Conservation (phyloP, 2,113 vertebrate genomes). For the Lampris incognitus region DNA sequence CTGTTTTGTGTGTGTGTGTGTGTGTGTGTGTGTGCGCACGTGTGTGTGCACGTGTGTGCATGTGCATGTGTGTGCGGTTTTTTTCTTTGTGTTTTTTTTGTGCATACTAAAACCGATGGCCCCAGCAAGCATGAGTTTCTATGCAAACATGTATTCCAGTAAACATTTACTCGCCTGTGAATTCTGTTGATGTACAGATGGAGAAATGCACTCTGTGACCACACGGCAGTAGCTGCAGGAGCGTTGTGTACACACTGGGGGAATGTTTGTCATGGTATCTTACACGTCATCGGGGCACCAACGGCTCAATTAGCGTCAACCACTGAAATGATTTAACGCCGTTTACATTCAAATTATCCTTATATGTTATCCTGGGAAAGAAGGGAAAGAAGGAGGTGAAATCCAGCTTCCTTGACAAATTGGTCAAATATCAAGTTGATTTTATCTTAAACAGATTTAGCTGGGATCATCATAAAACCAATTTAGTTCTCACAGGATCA, state of each 20-base stretch:
- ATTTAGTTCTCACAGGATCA: conserved; percentile 28
- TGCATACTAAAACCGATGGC: conserved; percentile 54
- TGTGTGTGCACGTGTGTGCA: conserved; percentile 14
- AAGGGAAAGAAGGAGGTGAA: too few relatives aligned
- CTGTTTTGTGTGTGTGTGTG: conserved; percentile 43
- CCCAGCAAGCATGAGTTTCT: conserved; percentile 21
- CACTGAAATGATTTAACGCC: too few relatives aligned
- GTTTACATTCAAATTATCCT: too few relatives aligned
- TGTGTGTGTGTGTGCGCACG: conserved; percentile 35
- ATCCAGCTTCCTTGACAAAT: too few relatives aligned
- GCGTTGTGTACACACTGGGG: conserved; percentile 31
- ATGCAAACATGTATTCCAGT: conserved; percentile 27
- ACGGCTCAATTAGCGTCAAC: too few relatives aligned
- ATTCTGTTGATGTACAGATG: conserved; percentile 12
- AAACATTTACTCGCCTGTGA: conserved; percentile 36
- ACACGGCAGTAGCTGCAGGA: conserved; percentile 20
- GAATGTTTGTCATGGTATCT: conserved; percentile 59
- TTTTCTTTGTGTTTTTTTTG: neutral
- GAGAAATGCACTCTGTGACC: neutral
- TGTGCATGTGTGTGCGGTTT: conserved; percentile 20
- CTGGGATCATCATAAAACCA: neutral
- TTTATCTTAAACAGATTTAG: too few relatives aligned
- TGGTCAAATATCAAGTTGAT: too few relatives aligned
- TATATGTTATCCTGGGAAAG: too few relatives aligned
- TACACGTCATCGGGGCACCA: conserved; percentile 15